phyloP scores from a whole-genome alignment of 2,888 invertebrate genomes.

The Andricus quercusramuli region DNA sequence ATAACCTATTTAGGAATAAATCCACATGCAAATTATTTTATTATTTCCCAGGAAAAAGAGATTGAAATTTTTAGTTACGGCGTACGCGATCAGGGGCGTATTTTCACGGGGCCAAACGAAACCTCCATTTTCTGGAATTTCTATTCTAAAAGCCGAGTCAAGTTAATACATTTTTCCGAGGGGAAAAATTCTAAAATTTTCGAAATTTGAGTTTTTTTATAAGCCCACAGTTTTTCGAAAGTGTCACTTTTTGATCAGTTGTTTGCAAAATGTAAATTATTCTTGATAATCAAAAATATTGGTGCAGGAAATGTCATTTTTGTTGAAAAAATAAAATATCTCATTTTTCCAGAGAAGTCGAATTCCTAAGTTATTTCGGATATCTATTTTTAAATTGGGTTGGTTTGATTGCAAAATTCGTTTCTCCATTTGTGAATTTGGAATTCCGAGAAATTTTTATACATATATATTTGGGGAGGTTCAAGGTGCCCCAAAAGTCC shows the following conservation, averaged over 20 bases:
- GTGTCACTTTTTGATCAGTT: not conserved
- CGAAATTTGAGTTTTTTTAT: not conserved
- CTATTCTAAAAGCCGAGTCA: not conserved
- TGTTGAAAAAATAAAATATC: not conserved
- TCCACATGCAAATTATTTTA: no score
- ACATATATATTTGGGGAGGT: not conserved
- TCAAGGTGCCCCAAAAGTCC: not conserved
- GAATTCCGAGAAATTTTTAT: not conserved
- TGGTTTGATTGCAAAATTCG: not conserved
- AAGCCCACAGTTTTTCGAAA: not conserved
- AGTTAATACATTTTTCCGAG: not conserved
- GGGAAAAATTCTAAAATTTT: not conserved
- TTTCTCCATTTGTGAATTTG: not conserved
- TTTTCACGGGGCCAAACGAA: not conserved
- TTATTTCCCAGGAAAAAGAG: no score
- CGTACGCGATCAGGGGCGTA: conserved; percentile 14
- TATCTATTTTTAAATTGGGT: not conserved
- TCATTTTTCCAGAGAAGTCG: not conserved
- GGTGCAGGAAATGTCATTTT: not conserved
- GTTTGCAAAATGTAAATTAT: not conserved
- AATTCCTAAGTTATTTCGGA: not conserved
- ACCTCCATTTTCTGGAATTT: conserved; percentile 12
- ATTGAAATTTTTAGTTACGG: no score
- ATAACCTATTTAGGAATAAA: no score
- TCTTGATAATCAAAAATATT: not conserved